These are phyloP conservation scores for Colostygia pectinataria DNA, from an alignment of 2,888 invertebrate species.

Conservation along the genomic window DNA sequence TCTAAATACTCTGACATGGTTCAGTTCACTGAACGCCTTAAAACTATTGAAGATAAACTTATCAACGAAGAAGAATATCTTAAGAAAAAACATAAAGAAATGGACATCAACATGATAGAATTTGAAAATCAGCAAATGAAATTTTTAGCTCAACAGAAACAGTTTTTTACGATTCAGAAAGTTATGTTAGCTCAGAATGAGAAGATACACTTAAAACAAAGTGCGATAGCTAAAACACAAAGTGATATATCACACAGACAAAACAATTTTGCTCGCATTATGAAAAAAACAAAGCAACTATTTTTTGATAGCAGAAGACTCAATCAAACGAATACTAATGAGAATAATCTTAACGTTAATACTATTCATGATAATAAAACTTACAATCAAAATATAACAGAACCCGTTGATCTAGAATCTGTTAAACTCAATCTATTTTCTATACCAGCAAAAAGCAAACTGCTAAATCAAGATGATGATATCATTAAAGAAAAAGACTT, in stretches of 20 bases:
- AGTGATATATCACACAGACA: conserved; percentile 70
- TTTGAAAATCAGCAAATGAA: conserved; percentile 71
- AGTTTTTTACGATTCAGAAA: conserved; percentile 70
- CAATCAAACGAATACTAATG: conserved; percentile 10
- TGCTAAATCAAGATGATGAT: conserved; percentile 61
- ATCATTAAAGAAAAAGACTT: conserved; percentile 70
- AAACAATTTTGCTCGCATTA: conserved; percentile 63
- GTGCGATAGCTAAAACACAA: conserved; percentile 65
- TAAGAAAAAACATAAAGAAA: conserved; percentile 53
- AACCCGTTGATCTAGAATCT: conserved; percentile 47
- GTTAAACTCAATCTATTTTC: conserved; percentile 71
- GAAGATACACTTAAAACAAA: conserved; percentile 66
- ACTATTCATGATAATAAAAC: not conserved
- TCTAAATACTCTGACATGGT: conserved; percentile 54
- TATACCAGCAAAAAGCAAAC: conserved; percentile 48
- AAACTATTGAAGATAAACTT: conserved; percentile 49
- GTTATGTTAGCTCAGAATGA: conserved; percentile 69
- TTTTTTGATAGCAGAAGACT: conserved; percentile 46
- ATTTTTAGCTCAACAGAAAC: conserved; percentile 65
- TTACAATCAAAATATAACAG: conserved; percentile 28
- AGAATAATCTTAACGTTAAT: conserved; percentile 6
- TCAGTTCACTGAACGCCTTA: conserved; percentile 54
- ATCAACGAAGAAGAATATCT: conserved; percentile 49
- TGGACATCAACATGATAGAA: conserved; percentile 56
- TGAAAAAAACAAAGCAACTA: conserved; percentile 66